Conservation (phyloP, 2,888 invertebrate genomes). For the Drosophila subsilvestris region DNA sequence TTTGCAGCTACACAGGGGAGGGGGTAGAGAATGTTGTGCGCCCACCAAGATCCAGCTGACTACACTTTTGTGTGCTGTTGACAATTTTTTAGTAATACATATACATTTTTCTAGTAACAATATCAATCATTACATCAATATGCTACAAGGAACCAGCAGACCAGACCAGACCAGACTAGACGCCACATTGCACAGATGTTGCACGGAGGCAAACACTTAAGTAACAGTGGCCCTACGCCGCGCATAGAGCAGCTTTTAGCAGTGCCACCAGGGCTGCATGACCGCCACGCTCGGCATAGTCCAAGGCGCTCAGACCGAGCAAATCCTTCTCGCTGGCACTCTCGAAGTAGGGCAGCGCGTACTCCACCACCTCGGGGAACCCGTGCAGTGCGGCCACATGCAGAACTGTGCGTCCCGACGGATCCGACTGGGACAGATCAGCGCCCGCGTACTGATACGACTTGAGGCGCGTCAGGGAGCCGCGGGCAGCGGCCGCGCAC, state of each 20-base stretch:
- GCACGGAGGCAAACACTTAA: neutral
- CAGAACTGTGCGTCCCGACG: slow-evolving; percentile 88
- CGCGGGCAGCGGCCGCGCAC: slow-evolving; percentile 87
- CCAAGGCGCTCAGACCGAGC: slow-evolving; percentile 86
- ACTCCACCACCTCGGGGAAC: slow-evolving; percentile 85
- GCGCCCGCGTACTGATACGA: slow-evolving; percentile 89
- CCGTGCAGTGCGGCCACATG: slow-evolving; percentile 89
- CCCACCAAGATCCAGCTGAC: neutral
- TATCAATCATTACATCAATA: neutral
- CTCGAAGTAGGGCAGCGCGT: slow-evolving; percentile 85
- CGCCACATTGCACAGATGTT: neutral
- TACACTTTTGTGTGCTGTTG: neutral
- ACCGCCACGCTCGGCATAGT: slow-evolving; percentile 84
- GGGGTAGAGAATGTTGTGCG: too few species aligned
- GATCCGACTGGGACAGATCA: slow-evolving; percentile 87
- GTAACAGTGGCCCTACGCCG: neutral
- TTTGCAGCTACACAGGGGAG: too few species aligned
- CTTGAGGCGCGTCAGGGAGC: slow-evolving; percentile 86
- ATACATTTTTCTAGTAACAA: neutral
- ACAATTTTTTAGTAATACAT: neutral
- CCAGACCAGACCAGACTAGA: neutral
- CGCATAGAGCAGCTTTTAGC: slow-evolving; percentile 32
- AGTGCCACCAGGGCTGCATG: slow-evolving; percentile 57
- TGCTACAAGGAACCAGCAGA: neutral
- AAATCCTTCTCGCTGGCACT: slow-evolving; percentile 84